Percentiles rank a stretch among this genome's conserved stretches.
These are phyloP conservation scores for Drosophila nigrodunni DNA, from an alignment of 1,140 invertebrate species.

Conservation along the genomic window DNA sequence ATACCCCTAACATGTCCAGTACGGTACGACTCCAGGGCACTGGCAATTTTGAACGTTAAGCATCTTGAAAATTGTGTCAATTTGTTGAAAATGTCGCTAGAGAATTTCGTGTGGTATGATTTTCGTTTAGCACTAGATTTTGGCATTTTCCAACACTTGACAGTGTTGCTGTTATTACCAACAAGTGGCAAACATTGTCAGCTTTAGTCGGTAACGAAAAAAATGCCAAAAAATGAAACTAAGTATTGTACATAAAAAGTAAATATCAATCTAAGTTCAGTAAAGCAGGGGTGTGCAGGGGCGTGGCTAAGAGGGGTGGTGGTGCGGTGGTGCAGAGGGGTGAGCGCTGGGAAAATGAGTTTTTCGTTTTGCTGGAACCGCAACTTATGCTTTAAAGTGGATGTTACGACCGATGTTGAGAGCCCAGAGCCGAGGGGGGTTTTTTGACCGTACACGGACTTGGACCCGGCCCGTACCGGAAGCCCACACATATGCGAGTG, in stretches of 20 bases:
- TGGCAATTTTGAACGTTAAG: constrained; percentile 70
- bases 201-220: neutral
- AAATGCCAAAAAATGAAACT: constrained; percentile 29
- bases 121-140: constrained; percentile 56
- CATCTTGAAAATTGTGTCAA: constrained; percentile 83
- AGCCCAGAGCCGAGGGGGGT: constrained; percentile 20
- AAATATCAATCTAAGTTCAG: constrained; percentile 70
- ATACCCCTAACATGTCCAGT: constrained; percentile 5
- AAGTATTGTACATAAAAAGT: constrained; percentile 70
- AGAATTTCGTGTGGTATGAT: constrained; percentile 71
- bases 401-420: constrained; percentile 57
- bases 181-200: constrained; percentile 40
- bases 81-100: constrained; percentile 79
- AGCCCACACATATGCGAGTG: constrained; percentile 34
- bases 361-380: constrained; percentile 62
- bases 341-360: constrained; percentile 42
- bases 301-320: neutral
- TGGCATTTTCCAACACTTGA: neutral
- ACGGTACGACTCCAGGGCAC: neutral
- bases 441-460: constrained; percentile 21
- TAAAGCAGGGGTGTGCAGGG: constrained; percentile 9
- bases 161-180: constrained; percentile 36
- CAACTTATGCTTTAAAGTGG: constrained; percentile 79
- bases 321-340: too few relatives aligned
- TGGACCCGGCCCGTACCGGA: constrained; percentile 52